phyloP scores from a whole-genome alignment of 2,797 vertebrate genomes.

The Rhinoraja longicauda region DNA sequence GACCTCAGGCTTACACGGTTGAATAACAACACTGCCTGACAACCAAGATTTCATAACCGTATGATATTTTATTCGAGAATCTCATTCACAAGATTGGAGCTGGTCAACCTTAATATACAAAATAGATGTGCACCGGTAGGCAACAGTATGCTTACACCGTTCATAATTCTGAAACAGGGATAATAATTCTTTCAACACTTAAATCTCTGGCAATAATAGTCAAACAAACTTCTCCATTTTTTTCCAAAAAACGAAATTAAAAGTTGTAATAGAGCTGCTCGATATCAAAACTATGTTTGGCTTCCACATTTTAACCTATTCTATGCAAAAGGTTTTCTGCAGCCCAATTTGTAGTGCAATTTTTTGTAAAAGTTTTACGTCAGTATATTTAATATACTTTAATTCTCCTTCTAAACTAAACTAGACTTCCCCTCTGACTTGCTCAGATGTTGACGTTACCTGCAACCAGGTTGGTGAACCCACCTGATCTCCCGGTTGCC shows the following conservation, averaged over 20 bases:
- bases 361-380: not conserved
- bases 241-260: not conserved
- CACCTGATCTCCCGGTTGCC: too few relatives aligned
- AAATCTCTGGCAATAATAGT: not conserved
- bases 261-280: not conserved
- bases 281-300: not conserved
- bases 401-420: too few relatives aligned
- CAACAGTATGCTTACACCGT: not conserved
- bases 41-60: not conserved
- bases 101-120: not conserved
- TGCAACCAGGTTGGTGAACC: too few relatives aligned
- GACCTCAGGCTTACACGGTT: not conserved
- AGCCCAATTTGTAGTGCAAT: not conserved
- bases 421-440: too few relatives aligned
- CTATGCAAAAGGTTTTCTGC: not conserved
- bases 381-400: too few relatives aligned
- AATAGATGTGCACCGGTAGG: not conserved
- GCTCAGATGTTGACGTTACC: too few relatives aligned
- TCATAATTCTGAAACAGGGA: not conserved
- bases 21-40: not conserved
- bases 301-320: not conserved
- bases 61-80: not conserved
- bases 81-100: not conserved
- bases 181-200: not conserved
- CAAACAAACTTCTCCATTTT: not conserved